Evolutionary conservation across 2,113 vertebrate genomes (phyloP).

Genomic region (Entomyzon cyanotis): DNA sequence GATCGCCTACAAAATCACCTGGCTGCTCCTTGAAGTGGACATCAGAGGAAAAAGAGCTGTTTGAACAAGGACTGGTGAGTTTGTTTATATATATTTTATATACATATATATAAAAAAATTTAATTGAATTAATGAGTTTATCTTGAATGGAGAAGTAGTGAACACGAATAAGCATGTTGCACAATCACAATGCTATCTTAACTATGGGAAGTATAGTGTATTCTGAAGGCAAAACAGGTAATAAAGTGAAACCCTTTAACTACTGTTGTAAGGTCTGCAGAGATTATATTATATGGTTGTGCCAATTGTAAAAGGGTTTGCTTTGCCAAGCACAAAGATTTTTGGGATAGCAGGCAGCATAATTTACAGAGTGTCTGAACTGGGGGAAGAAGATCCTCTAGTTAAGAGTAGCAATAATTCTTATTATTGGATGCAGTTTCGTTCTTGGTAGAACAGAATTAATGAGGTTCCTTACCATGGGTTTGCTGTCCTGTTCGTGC

Average conservation of each 20-base stretch:
- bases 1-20: slow-evolving; percentile 78
- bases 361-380: background rate
- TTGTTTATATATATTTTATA: background rate
- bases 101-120: no score
- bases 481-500: background rate
- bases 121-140: background rate
- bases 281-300: background rate
- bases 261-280: background rate
- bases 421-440: background rate
- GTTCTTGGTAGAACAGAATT: background rate
- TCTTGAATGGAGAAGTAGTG: background rate
- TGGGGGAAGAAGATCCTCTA: background rate
- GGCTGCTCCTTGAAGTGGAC: slow-evolving; percentile 85
- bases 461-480: background rate
- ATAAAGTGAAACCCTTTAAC: background rate
- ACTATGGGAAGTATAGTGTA: background rate
- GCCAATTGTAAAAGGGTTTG: background rate
- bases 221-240: background rate
- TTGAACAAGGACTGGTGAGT: slow-evolving; percentile 92
- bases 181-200: background rate
- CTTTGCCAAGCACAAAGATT: background rate
- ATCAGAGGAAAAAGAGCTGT: slow-evolving; percentile 88
- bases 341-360: background rate
- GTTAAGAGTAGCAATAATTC: background rate
- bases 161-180: background rate